These are phyloP conservation scores for Oedothorax gibbosus DNA, from an alignment of 1,140 invertebrate genomes.

Conservation along the genomic window DNA sequence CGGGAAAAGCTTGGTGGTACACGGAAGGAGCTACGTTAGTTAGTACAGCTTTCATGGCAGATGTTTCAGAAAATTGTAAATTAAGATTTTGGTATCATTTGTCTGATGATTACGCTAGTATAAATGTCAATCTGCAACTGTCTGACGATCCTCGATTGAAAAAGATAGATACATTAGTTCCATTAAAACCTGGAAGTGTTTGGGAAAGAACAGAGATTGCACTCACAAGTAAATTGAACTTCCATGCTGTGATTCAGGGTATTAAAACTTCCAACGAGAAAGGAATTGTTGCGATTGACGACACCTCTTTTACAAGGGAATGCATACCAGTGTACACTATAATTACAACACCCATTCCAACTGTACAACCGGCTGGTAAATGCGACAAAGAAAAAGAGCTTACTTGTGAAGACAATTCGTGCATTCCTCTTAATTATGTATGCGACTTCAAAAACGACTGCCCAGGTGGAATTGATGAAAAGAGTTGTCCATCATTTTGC, in stretches of 20 bases:
- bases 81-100: conserved; percentile 59
- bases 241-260: conserved; percentile 50
- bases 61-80: conserved; percentile 43
- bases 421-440: conserved; percentile 48
- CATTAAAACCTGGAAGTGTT: conserved; percentile 30
- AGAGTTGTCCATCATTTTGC: conserved; percentile 62
- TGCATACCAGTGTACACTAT: conserved; percentile 52
- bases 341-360: conserved; percentile 55
- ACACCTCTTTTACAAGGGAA: conserved; percentile 60
- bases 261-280: neutral
- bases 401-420: conserved; percentile 63
- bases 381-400: conserved; percentile 56
- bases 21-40: neutral
- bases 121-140: conserved; percentile 6
- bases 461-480: conserved; percentile 61
- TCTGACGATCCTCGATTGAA: neutral
- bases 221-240: conserved; percentile 39
- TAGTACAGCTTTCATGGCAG: conserved; percentile 49
- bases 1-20: neutral
- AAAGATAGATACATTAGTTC: neutral
- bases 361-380: conserved; percentile 39
- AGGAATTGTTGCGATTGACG: conserved; percentile 62
- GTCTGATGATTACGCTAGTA: conserved; percentile 4
- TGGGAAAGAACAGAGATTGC: conserved; percentile 44
- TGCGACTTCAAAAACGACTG: conserved; percentile 64